phyloP scores from a whole-genome alignment of 2,797 vertebrate species.

The Astyanax mexicanus region DNA sequence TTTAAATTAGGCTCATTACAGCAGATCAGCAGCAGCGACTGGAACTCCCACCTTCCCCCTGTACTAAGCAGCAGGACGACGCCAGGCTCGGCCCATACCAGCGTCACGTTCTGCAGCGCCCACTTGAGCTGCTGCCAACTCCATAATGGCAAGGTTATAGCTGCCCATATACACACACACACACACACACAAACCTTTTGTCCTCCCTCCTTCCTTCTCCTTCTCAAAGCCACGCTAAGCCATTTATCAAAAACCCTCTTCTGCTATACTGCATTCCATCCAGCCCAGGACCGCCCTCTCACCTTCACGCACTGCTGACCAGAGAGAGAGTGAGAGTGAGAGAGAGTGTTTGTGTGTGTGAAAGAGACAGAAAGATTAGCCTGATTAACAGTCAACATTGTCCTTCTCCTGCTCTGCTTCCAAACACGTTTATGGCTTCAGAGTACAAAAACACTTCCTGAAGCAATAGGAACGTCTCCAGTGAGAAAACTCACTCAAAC shows the following conservation, averaged over 20 bases:
- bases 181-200: too few relatives aligned
- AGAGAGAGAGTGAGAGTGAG: constrained; percentile 38
- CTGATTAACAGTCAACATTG: constrained; percentile 16
- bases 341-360: constrained; percentile 9
- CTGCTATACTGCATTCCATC: constrained; percentile 62
- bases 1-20: neutral
- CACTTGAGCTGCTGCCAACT: constrained; percentile 18
- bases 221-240: constrained; percentile 71
- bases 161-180: constrained; percentile 14
- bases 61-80: neutral
- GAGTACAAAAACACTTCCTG: constrained; percentile 6
- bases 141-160: constrained; percentile 1
- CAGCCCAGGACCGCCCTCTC: constrained; percentile 52
- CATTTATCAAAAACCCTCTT: constrained; percentile 73
- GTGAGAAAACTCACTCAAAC: constrained; percentile 37
- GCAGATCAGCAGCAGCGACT: neutral
- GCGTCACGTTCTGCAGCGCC: constrained; percentile 8
- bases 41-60: neutral
- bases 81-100: neutral
- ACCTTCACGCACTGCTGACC: constrained; percentile 70
- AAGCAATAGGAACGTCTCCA: too few relatives aligned
- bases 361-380: neutral
- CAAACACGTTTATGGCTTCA: constrained; percentile 37
- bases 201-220: constrained; percentile 22
- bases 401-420: neutral